Evolutionary conservation across 2,113 vertebrate genomes (phyloP).

Genomic region (Cichladusa arquata): DNA sequence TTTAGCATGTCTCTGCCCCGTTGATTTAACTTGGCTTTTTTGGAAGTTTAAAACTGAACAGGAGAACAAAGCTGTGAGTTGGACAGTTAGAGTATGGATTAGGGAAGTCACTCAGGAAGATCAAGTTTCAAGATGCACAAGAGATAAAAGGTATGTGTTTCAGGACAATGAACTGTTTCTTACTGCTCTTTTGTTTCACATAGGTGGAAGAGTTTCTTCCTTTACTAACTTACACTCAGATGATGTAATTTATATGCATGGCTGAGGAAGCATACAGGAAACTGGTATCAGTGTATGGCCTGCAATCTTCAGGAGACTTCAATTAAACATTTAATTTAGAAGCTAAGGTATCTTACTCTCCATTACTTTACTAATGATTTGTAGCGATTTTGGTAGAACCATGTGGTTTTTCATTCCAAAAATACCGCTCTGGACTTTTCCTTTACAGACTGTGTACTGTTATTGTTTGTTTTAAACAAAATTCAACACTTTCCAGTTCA

Average conservation of each 20-base stretch:
- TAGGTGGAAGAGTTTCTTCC: neutral
- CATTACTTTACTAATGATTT: neutral
- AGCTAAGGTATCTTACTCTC: neutral
- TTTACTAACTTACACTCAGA: neutral
- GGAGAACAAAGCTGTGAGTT: neutral
- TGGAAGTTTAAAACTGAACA: neutral
- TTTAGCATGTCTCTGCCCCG: neutral
- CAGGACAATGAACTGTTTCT: neutral
- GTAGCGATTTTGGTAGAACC: neutral
- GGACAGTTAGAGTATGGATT: neutral
- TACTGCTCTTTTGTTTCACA: neutral
- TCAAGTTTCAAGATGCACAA: neutral
- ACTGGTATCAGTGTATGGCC: neutral
- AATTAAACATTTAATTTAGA: neutral
- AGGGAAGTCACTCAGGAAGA: neutral
- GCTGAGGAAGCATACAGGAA: neutral
- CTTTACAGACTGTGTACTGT: neutral
- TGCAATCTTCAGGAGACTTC: neutral
- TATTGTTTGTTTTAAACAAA: neutral
- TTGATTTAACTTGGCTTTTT: neutral
- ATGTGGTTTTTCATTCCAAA: neutral
- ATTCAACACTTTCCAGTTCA: neutral
- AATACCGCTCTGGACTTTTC: neutral
- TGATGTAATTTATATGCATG: neutral
- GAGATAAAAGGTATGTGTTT: neutral